Percentiles rank a stretch among this genome's conserved stretches.
phyloP scores from a whole-genome alignment of 2,113 vertebrate genomes.

The Panurus biarmicus region DNA sequence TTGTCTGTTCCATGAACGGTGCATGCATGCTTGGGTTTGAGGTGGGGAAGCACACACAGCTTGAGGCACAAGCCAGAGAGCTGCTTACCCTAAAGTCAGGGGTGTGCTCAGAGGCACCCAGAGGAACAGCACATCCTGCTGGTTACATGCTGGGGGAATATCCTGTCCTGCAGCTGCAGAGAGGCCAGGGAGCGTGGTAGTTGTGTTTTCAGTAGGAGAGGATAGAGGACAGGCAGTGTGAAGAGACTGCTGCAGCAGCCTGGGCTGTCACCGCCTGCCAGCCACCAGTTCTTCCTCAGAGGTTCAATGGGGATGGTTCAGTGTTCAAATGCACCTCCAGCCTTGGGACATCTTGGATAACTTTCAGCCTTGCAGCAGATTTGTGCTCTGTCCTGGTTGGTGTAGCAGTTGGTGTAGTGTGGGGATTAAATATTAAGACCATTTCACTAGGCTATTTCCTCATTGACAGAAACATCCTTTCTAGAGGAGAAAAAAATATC shows the following conservation, averaged over 20 bases:
- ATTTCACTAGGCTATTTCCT: background rate
- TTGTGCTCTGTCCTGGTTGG: background rate
- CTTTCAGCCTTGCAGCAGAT: background rate
- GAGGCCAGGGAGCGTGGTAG: accelerated
- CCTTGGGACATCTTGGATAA: background rate
- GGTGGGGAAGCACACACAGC: background rate
- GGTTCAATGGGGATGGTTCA: background rate
- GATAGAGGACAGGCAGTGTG: accelerated
- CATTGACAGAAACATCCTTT: background rate
- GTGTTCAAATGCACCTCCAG: background rate
- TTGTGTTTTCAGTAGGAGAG: background rate
- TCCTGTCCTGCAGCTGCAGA: background rate
- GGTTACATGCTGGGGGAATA: accelerated
- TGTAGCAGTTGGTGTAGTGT: background rate
- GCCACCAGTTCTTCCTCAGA: background rate
- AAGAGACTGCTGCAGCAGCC: background rate
- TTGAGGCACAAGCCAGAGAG: background rate
- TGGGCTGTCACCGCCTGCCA: accelerated
- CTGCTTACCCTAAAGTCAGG: background rate
- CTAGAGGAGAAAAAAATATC: background rate
- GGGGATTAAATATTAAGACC: background rate
- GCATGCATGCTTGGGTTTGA: background rate
- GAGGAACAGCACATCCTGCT: background rate
- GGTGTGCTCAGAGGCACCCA: background rate
- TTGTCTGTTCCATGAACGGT: accelerated